Evolutionary conservation across 2,888 invertebrate genomes (phyloP), one percentile per base, ranked within the genome.

Genomic region (Plagodis pulveraria): DNA sequence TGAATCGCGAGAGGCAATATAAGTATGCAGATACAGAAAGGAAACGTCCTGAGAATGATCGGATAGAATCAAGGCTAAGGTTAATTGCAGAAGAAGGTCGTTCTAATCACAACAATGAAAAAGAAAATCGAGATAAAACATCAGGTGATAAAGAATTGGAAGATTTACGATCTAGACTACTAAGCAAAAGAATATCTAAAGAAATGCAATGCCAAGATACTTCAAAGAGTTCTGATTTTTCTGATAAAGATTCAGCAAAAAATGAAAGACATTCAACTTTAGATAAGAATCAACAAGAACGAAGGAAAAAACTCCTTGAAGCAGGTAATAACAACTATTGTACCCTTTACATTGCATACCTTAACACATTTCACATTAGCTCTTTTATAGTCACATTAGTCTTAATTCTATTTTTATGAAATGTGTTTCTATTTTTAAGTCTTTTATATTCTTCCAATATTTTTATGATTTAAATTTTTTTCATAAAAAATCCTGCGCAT

Each of bases 161-260:
- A 78, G 97, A 97, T 85, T 90, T 97, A 76, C 93, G 97, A 70
- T 96, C 95, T 71, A 94, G 96, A 74, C 87, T 96, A 66, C 80
- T 96, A 32, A 96, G 95, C 78, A 96, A 96, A 83, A 90, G 95
- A 70, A 95, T 94, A 83, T 94, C 93, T 76, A 96, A 95, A 73
- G 95, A 95, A 59, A 93, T 94, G 56, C 94, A 94, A 57, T 93
- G 78, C 60, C 93, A 94, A 65, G 87, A 92, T 58, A 67, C 77
- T 41, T 86, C 83, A 63, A 86, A 80, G 71, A 67, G 84, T 56
- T 84, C 89, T 61, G 94, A 94, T 58, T 32, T 32, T 41, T 87
- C 93, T 68, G 94, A 94, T 10, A 91, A 83, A 67, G 89, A 88
- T 41, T 74, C 62, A 10, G 34, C 80, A 6, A 93, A 93, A 83